A percentile compares a stretch with the other conserved stretches of the same genome.
phyloP scores from a whole-genome alignment of 2,113 vertebrate species.

The Nycticryphes semicollaris region DNA sequence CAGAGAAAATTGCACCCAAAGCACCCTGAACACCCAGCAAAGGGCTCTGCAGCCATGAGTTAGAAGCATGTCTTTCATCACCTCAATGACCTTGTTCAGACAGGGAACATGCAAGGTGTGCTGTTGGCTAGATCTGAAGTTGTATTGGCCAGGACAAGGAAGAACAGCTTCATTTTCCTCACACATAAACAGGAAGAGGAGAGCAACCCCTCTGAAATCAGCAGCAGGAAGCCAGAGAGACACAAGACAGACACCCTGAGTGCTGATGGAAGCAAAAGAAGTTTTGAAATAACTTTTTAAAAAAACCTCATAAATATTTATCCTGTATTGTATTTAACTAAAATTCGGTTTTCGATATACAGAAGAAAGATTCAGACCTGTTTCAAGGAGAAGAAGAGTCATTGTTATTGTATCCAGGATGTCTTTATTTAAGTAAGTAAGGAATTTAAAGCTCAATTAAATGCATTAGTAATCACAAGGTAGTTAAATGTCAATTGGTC shows the following conservation, averaged over 20 bases:
- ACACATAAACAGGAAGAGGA: background rate
- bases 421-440: background rate
- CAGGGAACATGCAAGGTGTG: background rate
- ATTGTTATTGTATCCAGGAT: background rate
- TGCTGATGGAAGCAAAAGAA: background rate
- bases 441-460: background rate
- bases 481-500: background rate
- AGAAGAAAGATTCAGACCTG: background rate
- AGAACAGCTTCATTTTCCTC: background rate
- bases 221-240: background rate
- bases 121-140: background rate
- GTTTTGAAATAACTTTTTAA: background rate
- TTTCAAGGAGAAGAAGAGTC: background rate
- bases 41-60: background rate
- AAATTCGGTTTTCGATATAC: background rate
- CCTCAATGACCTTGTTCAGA: background rate
- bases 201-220: background rate
- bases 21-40: rapidly evolving
- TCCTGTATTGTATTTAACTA: background rate
- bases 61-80: background rate
- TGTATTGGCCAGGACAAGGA: background rate
- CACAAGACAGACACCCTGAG: background rate
- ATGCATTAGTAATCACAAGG: background rate
- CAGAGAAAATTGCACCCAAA: background rate
- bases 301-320: background rate